phyloP scores from a whole-genome alignment of 2,888 invertebrate species.

The Lochmaea crataegi region DNA sequence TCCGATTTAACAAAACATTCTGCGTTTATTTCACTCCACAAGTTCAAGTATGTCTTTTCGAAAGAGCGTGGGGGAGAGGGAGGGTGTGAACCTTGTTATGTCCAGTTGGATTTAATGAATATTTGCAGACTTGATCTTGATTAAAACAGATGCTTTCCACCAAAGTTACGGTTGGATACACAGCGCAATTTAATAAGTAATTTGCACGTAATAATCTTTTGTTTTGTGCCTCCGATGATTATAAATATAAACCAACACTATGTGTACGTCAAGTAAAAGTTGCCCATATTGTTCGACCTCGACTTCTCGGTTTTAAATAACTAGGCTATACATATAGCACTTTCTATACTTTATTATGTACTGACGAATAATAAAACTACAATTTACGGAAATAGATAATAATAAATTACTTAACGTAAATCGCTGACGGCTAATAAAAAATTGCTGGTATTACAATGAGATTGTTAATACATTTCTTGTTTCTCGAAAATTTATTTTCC shows the following conservation, averaged over 20 bases:
- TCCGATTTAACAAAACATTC: no score
- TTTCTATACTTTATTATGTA: background rate
- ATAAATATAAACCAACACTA: constrained; percentile 1
- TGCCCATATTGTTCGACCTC: constrained; percentile 4
- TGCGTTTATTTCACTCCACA: no score
- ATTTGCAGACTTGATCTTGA: no score
- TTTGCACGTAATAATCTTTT: background rate
- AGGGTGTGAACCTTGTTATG: no score
- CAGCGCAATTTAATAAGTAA: background rate
- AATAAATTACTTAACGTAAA: background rate
- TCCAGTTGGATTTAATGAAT: no score
- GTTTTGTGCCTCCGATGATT: background rate
- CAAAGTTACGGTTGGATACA: no score
- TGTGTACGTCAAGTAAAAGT: background rate
- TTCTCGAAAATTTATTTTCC: no score
- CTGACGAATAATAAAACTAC: background rate
- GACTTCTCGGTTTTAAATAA: background rate
- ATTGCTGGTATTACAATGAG: background rate
- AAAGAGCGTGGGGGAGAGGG: no score
- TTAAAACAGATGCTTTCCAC: no score
- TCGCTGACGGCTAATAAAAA: background rate
- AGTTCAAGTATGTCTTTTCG: no score
- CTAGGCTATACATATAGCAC: background rate
- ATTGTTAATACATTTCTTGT: no score
- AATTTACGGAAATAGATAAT: background rate